A percentile compares a stretch with the other conserved stretches of the same genome.
Conservation (phyloP, 2,888 invertebrate genomes). For the Cabera pusaria region DNA sequence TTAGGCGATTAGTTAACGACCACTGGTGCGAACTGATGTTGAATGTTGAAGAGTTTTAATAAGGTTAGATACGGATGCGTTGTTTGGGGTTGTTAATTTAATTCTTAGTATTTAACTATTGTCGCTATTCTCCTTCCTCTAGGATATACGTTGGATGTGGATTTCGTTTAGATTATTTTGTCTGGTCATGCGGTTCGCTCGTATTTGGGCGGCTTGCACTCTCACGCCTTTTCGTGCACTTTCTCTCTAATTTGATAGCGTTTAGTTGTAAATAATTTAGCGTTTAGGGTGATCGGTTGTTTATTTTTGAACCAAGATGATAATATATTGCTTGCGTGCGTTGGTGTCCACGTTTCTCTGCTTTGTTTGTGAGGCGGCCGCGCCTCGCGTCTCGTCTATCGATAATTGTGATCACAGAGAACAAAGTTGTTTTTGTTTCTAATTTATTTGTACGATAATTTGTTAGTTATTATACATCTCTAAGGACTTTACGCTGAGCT, state of each 20-base stretch:
- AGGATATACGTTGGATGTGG: conserved; percentile 40
- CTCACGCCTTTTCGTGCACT: conserved; percentile 46
- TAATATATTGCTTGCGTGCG: conserved; percentile 67
- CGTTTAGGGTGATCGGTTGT: conserved; percentile 68
- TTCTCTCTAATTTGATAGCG: conserved; percentile 70
- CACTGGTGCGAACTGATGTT: conserved; percentile 81
- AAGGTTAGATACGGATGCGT: conserved; percentile 66
- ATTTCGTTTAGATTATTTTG: conserved; percentile 43
- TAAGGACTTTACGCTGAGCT: conserved; percentile 44
- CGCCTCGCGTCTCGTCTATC: conserved; percentile 49
- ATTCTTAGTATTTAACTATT: conserved; percentile 55
- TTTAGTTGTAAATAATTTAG: conserved; percentile 63
- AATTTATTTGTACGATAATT: conserved; percentile 78
- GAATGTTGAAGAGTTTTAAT: conserved; percentile 80
- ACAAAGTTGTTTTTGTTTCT: conserved; percentile 82
- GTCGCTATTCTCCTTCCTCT: conserved; percentile 48
- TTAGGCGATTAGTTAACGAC: conserved; percentile 52
- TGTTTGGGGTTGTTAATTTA: conserved; percentile 77
- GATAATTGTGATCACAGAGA: conserved; percentile 71
- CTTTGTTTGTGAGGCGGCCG: conserved; percentile 32
- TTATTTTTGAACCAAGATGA: conserved; percentile 52
- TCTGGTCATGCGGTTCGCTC: conserved; percentile 56
- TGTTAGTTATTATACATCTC: conserved; percentile 65
- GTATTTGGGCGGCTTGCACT: conserved; percentile 15
- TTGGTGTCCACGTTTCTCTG: conserved; percentile 45